phyloP scores from a whole-genome alignment of 2,888 invertebrate genomes.

The Tetropium fuscum region DNA sequence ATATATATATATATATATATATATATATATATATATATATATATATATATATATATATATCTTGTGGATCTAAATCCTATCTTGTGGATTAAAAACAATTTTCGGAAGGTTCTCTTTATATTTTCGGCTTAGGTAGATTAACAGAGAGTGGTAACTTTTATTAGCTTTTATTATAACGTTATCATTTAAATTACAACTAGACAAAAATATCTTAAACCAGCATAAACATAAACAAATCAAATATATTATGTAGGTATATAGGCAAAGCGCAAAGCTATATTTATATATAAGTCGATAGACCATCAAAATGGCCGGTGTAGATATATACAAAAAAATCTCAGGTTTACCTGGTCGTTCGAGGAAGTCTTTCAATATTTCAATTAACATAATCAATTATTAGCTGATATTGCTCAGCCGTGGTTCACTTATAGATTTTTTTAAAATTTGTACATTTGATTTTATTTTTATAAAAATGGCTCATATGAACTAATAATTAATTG shows the following conservation, averaged over 20 bases:
- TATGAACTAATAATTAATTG: constrained; percentile 32
- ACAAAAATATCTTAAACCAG: constrained; percentile 50
- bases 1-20: too few relatives aligned
- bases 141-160: background rate
- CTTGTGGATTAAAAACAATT: too few relatives aligned
- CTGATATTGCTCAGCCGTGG: constrained; percentile 12
- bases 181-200: constrained; percentile 47
- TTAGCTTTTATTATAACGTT: constrained; percentile 11
- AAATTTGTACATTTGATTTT: constrained; percentile 27
- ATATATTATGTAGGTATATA: constrained; percentile 37
- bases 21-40: too few relatives aligned
- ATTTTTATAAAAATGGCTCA: constrained; percentile 13
- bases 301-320: constrained; percentile 60
- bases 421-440: background rate
- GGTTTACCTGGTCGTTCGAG: constrained; percentile 64
- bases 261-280: constrained; percentile 47
- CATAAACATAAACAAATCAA: constrained; percentile 42
- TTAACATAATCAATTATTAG: constrained; percentile 27
- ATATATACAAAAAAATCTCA: constrained; percentile 65
- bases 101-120: too few relatives aligned
- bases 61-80: too few relatives aligned
- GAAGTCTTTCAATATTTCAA: constrained; percentile 46
- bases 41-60: too few relatives aligned
- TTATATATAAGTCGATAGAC: constrained; percentile 44
- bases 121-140: background rate